Conservation (phyloP, 2,113 vertebrate genomes). For the Nycticryphes semicollaris region DNA sequence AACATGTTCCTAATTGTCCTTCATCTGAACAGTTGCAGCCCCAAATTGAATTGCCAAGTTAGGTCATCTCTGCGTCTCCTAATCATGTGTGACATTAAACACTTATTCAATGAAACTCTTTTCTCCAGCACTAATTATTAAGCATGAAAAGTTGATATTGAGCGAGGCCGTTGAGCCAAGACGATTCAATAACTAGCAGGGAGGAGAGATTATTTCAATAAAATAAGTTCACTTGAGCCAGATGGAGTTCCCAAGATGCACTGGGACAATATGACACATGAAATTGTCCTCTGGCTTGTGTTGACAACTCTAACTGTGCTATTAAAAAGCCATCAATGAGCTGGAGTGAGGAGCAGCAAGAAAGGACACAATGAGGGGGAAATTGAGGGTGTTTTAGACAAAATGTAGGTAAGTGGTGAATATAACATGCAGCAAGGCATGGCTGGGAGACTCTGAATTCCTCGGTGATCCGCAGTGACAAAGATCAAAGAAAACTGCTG, state of each 20-base stretch:
- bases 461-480: background rate
- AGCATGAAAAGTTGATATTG: constrained; percentile 57
- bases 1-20: background rate
- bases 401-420: background rate
- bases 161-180: constrained; percentile 51
- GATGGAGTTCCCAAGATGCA: constrained; percentile 33
- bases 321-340: constrained; percentile 52
- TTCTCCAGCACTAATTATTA: constrained; percentile 53
- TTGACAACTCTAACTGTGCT: constrained; percentile 41
- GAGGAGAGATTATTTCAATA: constrained; percentile 62
- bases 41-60: constrained; percentile 25
- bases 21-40: background rate
- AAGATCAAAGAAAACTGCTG: background rate
- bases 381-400: background rate
- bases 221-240: constrained; percentile 24
- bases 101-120: constrained; percentile 48
- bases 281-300: constrained; percentile 36
- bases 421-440: background rate
- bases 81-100: constrained; percentile 62
- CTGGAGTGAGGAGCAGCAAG: background rate
- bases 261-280: background rate
- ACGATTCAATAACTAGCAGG: constrained; percentile 45
- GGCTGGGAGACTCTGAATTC: background rate
- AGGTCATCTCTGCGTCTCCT: constrained; percentile 18
- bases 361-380: background rate